Conservation (phyloP, 2,888 invertebrate species). For the Xanthia togata region DNA sequence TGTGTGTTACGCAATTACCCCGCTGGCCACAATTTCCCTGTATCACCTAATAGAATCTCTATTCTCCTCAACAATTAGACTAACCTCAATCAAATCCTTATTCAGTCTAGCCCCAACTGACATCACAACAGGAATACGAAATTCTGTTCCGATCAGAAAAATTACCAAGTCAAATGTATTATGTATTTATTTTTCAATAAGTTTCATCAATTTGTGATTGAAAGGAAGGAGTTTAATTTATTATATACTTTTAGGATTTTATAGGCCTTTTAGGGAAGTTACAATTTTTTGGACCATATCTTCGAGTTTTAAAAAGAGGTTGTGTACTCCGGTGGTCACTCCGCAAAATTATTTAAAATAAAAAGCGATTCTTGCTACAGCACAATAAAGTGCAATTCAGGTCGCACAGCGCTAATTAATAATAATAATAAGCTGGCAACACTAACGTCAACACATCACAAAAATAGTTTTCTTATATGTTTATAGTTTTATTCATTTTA, state of each 20-base stretch:
- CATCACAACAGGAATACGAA: slow-evolving; percentile 36
- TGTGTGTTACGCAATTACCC: too few relatives aligned
- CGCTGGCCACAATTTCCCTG: not conserved
- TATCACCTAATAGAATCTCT: not conserved
- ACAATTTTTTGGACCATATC: not conserved
- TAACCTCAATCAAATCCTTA: slow-evolving; percentile 21
- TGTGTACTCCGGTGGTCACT: too few relatives aligned
- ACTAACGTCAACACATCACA: too few relatives aligned
- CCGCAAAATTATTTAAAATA: too few relatives aligned
- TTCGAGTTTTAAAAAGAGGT: not conserved
- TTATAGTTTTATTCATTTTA: too few relatives aligned
- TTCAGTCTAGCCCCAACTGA: slow-evolving; percentile 19
- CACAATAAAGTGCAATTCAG: too few relatives aligned
- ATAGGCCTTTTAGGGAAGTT: not conserved
- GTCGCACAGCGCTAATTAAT: too few relatives aligned
- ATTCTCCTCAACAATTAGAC: slow-evolving; percentile 14
- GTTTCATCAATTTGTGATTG: slow-evolving; percentile 44
- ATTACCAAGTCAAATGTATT: slow-evolving; percentile 58
- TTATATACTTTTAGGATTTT: slow-evolving; percentile 43
- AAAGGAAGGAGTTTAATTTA: slow-evolving; percentile 27
- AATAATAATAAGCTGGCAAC: too few relatives aligned
- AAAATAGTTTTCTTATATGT: too few relatives aligned
- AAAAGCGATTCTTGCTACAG: too few relatives aligned
- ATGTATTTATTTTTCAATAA: slow-evolving; percentile 49
- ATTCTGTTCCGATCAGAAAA: slow-evolving; percentile 10